Percentiles rank a stretch among this genome's conserved stretches.
These are phyloP conservation scores for Oceanodroma tethys DNA, from an alignment of 2,113 vertebrate genomes.

Conservation along the genomic window DNA sequence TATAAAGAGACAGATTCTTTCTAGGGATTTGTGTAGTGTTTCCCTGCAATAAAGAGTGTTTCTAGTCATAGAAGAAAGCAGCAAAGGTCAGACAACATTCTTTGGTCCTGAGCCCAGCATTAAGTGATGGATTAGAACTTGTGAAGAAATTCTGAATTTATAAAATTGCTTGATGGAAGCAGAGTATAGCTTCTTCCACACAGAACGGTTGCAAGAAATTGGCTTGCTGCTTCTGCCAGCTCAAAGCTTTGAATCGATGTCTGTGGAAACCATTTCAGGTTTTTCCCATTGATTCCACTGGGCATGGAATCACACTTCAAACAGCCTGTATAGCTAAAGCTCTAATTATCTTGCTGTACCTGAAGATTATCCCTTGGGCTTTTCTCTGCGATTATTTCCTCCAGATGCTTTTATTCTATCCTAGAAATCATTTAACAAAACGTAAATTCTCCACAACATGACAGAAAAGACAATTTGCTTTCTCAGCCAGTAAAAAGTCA, in stretches of 20 bases:
- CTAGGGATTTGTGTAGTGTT: not conserved
- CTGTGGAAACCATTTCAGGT: not conserved
- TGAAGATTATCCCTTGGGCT: conserved; percentile 21
- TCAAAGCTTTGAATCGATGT: not conserved
- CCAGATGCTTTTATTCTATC: not conserved
- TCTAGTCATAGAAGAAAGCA: not conserved
- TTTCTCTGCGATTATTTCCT: conserved; percentile 10
- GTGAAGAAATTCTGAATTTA: not conserved
- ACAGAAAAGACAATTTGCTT: not conserved
- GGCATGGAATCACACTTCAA: conserved; percentile 8
- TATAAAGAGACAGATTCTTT: not conserved
- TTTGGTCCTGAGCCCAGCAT: not conserved
- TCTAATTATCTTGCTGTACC: conserved; percentile 9
- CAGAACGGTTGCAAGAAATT: not conserved
- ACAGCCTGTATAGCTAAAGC: not conserved
- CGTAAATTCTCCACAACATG: not conserved
- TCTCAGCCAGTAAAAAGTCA: not conserved
- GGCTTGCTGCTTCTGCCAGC: not conserved
- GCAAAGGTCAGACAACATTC: not conserved
- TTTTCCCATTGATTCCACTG: conserved; percentile 20
- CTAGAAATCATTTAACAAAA: not conserved
- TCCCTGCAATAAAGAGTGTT: not conserved
- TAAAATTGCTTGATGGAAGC: not conserved
- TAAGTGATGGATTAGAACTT: not conserved
- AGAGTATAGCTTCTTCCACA: not conserved